Conservation (phyloP, 2,113 vertebrate species). For the Corythoichthys haematopterus region DNA sequence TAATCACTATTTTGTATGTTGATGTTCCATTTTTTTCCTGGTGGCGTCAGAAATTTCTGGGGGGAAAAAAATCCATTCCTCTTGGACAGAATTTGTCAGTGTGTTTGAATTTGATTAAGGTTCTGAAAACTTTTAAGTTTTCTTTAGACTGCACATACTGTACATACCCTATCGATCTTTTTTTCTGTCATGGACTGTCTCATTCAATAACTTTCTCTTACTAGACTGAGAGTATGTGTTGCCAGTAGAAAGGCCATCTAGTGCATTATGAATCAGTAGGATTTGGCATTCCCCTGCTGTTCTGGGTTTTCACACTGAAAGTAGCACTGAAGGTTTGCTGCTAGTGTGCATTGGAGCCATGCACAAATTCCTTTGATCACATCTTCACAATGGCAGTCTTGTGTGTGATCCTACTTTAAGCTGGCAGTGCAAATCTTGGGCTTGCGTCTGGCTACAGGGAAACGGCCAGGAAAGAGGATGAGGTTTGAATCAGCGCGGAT, state of each 20-base stretch:
- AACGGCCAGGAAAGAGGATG: constrained; percentile 46
- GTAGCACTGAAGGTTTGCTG: constrained; percentile 36
- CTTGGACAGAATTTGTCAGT: not conserved
- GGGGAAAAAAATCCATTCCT: not conserved
- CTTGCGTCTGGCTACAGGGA: constrained; percentile 47
- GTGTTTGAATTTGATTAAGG: not conserved
- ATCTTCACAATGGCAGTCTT: constrained; percentile 44
- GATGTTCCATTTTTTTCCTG: too few species aligned
- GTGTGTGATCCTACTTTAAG: constrained; percentile 57
- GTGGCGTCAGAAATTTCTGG: not conserved
- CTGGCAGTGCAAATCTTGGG: constrained; percentile 52
- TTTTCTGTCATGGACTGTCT: constrained; percentile 15
- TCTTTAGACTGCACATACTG: not conserved
- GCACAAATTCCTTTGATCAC: constrained; percentile 61
- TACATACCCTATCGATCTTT: not conserved
- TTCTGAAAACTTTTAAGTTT: not conserved
- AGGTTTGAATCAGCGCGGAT: constrained; percentile 47
- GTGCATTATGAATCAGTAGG: constrained; percentile 59
- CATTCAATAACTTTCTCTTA: constrained; percentile 20
- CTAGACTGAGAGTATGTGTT: constrained; percentile 18
- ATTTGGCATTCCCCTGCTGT: constrained; percentile 47
- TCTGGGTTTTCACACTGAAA: constrained; percentile 35
- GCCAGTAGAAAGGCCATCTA: constrained; percentile 19
- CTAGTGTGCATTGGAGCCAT: constrained; percentile 44
- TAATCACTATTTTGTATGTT: too few species aligned